Conservation (phyloP, 2,113 vertebrate genomes). For the Oriolus oriolus region DNA sequence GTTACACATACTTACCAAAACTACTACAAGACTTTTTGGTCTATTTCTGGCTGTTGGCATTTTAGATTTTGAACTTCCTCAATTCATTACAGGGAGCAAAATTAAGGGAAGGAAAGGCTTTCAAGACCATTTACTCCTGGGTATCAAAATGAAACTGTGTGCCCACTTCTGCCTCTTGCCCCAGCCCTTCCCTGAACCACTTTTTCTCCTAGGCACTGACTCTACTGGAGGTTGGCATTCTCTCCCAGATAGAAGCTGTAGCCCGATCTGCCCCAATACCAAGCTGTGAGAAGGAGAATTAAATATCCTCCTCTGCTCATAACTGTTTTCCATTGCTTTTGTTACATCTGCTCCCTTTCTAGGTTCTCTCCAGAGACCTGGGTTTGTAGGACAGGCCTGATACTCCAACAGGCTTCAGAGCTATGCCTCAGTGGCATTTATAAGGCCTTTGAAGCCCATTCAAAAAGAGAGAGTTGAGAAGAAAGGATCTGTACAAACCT, state of each 20-base stretch:
- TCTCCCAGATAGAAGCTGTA: neutral
- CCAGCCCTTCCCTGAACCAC: neutral
- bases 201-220: neutral
- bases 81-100: neutral
- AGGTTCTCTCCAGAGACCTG: neutral
- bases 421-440: neutral
- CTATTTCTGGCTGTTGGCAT: neutral
- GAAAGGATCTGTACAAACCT: neutral
- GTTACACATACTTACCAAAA: neutral
- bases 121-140: fast-evolving
- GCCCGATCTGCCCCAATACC: neutral
- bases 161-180: neutral
- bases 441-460: neutral
- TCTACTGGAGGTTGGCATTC: neutral
- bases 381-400: neutral
- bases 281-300: neutral
- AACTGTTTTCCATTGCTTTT: neutral
- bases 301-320: neutral
- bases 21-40: neutral
- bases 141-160: neutral
- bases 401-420: neutral
- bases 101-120: neutral
- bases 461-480: neutral
- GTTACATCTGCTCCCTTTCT: neutral
- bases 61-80: neutral